phyloP scores from a whole-genome alignment of 2,888 invertebrate genomes.

The Patella depressa region DNA sequence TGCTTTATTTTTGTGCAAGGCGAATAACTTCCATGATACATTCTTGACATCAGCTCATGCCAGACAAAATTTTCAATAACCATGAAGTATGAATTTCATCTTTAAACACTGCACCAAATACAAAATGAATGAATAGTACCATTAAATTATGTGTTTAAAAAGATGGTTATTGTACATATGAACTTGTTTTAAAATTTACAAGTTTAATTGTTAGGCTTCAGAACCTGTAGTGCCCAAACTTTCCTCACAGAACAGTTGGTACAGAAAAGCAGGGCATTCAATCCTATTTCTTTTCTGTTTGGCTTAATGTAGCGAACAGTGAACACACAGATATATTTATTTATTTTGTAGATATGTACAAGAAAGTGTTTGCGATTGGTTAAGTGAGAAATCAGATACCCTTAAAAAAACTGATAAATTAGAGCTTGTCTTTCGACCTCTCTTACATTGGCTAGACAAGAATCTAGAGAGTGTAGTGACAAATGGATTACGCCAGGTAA shows the following conservation, averaged over 20 bases:
- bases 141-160: too few relatives aligned
- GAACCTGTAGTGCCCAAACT: too few relatives aligned
- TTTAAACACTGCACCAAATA: too few relatives aligned
- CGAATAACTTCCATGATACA: too few relatives aligned
- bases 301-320: not conserved
- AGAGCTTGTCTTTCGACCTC: constrained; percentile 67
- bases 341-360: constrained; percentile 50
- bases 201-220: not conserved
- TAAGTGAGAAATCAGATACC: constrained; percentile 44
- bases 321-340: not conserved
- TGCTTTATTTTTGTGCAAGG: too few relatives aligned
- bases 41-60: too few relatives aligned
- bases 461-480: constrained; percentile 69
- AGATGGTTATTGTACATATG: too few relatives aligned
- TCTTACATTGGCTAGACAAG: constrained; percentile 70
- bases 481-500: constrained; percentile 67
- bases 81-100: too few relatives aligned
- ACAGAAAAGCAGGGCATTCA: not conserved
- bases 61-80: too few relatives aligned
- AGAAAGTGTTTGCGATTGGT: constrained; percentile 53
- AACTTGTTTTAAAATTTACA: not conserved
- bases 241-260: too few relatives aligned
- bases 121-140: too few relatives aligned
- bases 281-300: not conserved
- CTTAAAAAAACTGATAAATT: constrained; percentile 45